A percentile compares a stretch with the other conserved stretches of the same genome.
Evolutionary conservation across 1,140 invertebrate genomes (phyloP).

Genomic region (Meloidogyne floridensis): DNA sequence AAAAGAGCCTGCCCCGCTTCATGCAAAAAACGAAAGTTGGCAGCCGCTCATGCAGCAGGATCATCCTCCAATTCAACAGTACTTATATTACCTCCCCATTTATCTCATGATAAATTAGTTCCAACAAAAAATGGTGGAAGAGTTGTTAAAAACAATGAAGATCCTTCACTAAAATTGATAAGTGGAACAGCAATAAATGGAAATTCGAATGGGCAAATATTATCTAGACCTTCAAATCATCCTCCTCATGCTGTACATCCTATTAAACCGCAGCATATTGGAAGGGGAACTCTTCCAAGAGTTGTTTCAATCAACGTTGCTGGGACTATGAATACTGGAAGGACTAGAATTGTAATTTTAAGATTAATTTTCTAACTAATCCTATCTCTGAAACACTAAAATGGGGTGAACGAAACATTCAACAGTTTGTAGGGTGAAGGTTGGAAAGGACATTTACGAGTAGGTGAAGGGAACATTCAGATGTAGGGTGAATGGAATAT

Average conservation of each 20-base stretch:
- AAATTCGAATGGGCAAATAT: background rate
- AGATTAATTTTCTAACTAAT: background rate
- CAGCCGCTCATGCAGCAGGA: constrained; percentile 20
- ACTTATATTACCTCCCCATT: constrained; percentile 14
- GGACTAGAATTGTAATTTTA: background rate
- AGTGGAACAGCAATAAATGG: background rate
- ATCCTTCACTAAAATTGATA: background rate
- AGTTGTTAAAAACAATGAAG: background rate
- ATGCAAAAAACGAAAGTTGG: constrained; percentile 33
- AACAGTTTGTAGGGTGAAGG: too few relatives aligned
- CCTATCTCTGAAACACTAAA: too few relatives aligned
- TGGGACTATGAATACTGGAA: background rate
- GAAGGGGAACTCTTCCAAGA: background rate
- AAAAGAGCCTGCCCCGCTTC: constrained; percentile 35
- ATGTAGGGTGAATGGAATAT: too few relatives aligned
- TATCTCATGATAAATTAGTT: background rate
- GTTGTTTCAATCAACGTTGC: constrained; percentile 1
- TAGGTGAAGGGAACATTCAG: too few relatives aligned
- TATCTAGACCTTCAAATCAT: background rate
- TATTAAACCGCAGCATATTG: background rate
- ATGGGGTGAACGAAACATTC: too few relatives aligned
- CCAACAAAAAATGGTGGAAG: background rate
- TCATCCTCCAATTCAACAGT: constrained; percentile 20
- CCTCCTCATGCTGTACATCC: background rate
- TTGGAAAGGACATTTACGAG: too few relatives aligned